Evolutionary conservation across 2,888 invertebrate species (phyloP).

Genomic region (Leistus spinibarbis): DNA sequence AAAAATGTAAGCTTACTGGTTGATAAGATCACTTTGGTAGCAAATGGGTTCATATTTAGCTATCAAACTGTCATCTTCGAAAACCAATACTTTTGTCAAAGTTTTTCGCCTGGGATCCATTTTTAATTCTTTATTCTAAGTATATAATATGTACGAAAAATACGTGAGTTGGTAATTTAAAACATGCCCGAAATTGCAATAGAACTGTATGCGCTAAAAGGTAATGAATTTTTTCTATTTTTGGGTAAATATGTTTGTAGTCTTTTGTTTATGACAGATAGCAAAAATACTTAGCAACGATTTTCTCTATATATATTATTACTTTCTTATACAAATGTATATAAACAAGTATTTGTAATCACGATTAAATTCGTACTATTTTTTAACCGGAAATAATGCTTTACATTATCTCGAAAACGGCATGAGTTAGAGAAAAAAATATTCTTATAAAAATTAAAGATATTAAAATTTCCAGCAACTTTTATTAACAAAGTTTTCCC

Average conservation of each 20-base stretch:
- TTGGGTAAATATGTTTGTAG: not conserved
- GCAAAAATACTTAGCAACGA: not conserved
- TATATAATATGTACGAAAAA: not conserved
- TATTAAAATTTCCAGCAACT: too few species aligned
- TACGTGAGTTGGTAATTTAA: constrained; percentile 2
- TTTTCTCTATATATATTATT: too few species aligned
- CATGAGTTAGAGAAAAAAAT: too few species aligned
- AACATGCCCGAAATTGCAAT: constrained; percentile 16
- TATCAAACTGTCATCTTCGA: not conserved
- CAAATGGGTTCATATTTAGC: not conserved
- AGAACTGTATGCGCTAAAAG: constrained; percentile 1
- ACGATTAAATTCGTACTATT: too few species aligned
- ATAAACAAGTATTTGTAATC: too few species aligned
- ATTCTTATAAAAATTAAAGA: too few species aligned
- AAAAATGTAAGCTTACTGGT: constrained; percentile 5
- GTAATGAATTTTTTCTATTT: constrained; percentile 20
- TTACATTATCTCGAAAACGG: too few species aligned
- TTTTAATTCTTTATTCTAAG: not conserved
- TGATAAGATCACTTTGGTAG: not conserved
- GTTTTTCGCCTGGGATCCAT: not conserved
- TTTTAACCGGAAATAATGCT: too few species aligned
- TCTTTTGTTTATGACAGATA: not conserved
- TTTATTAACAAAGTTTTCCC: too few species aligned
- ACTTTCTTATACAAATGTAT: too few species aligned
- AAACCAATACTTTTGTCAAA: constrained; percentile 3